phyloP scores from a whole-genome alignment of 2,113 vertebrate genomes.

The Vireo altiloquus region DNA sequence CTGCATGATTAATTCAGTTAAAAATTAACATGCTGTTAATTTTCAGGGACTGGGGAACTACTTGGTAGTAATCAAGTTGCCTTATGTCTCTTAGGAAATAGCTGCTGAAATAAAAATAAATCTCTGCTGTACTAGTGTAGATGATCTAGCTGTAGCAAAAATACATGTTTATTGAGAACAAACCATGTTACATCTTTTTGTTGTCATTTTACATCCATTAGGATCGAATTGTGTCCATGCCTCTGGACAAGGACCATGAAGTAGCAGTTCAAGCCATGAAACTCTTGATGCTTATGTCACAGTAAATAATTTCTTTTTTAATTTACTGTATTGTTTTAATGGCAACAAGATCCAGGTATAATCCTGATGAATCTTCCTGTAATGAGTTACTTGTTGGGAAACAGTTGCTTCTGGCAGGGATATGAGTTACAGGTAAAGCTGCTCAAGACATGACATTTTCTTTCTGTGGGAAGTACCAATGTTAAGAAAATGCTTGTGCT shows the following conservation, averaged over 20 bases:
- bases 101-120: conserved; percentile 48
- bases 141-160: conserved; percentile 44
- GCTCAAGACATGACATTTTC: not conserved
- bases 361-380: conserved; percentile 12
- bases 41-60: conserved; percentile 54
- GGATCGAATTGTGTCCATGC: conserved; percentile 90
- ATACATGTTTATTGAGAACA: conserved; percentile 36
- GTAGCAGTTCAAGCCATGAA: conserved; percentile 89
- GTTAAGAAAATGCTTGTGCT: not conserved
- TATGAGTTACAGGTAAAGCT: not conserved
- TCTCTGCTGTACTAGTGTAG: conserved; percentile 38
- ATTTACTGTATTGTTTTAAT: conserved; percentile 59
- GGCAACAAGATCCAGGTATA: conserved; percentile 17
- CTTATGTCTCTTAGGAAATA: conserved; percentile 57
- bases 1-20: conserved; percentile 59
- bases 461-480: conserved; percentile 4
- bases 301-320: conserved; percentile 76
- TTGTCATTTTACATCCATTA: conserved; percentile 69
- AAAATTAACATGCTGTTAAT: conserved; percentile 54
- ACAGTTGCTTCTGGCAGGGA: not conserved
- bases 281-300: conserved; percentile 84
- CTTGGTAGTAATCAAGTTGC: conserved; percentile 63
- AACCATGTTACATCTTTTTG: conserved; percentile 57
- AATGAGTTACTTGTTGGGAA: not conserved
- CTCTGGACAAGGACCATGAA: conserved; percentile 89